Conservation (phyloP, 1,140 invertebrate genomes). For the Diachasmimorpha longicaudata region DNA sequence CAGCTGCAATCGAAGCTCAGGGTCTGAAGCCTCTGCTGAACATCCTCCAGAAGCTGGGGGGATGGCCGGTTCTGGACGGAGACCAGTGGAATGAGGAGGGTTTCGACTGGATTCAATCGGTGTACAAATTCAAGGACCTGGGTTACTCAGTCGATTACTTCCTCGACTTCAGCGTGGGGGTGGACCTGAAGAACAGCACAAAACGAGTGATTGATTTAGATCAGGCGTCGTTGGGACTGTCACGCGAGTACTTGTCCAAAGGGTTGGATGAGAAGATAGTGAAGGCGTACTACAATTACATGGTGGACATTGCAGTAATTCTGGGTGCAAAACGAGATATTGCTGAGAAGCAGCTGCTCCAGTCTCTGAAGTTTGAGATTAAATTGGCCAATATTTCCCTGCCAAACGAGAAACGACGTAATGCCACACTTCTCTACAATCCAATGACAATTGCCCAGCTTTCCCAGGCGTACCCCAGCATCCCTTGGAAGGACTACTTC, state of each 20-base stretch:
- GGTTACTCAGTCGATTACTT: constrained; percentile 92
- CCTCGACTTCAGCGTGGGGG: constrained; percentile 88
- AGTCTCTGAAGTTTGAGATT: constrained; percentile 91
- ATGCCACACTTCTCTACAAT: constrained; percentile 90
- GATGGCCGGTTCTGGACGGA: constrained; percentile 88
- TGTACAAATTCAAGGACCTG: constrained; percentile 77
- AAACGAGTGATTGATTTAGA: constrained; percentile 87
- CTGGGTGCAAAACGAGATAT: constrained; percentile 78
- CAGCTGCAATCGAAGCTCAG: constrained; percentile 75
- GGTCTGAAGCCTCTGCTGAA: constrained; percentile 74
- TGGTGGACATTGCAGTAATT: constrained; percentile 86
- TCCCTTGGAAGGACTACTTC: constrained; percentile 84
- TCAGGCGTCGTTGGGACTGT: constrained; percentile 87
- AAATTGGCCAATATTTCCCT: constrained; percentile 91
- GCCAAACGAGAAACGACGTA: constrained; percentile 88
- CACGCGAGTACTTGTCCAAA: constrained; percentile 88
- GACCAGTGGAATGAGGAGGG: constrained; percentile 74
- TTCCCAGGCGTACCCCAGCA: constrained; percentile 74
- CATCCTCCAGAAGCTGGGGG: constrained; percentile 80
- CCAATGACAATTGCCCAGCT: constrained; percentile 83
- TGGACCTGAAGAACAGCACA: constrained; percentile 91
- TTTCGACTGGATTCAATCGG: constrained; percentile 82
- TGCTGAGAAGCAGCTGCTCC: constrained; percentile 78
- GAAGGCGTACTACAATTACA: constrained; percentile 80
- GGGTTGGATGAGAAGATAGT: constrained; percentile 81